Evolutionary conservation across 2,888 invertebrate genomes (phyloP).

Genomic region (Portevinia maculata): DNA sequence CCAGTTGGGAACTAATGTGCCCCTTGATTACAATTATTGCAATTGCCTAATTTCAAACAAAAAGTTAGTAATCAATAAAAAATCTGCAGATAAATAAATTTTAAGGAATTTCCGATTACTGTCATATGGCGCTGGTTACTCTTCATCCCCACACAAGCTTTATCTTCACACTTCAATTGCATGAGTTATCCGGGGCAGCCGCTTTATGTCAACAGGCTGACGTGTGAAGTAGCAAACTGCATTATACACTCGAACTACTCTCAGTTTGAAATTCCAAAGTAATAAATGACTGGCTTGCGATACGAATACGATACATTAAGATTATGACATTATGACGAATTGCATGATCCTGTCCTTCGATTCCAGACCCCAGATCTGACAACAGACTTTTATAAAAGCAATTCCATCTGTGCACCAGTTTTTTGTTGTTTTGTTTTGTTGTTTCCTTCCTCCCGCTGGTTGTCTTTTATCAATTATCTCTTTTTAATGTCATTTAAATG

Average conservation of each 20-base stretch:
- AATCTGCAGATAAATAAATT: conserved; percentile 3
- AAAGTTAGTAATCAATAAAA: neutral
- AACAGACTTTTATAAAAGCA: conserved; percentile 33
- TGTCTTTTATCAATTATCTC: conserved; percentile 66
- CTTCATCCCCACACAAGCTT: conserved; percentile 3
- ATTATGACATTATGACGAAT: conserved; percentile 73
- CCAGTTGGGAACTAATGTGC: no score
- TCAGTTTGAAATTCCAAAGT: conserved; percentile 54
- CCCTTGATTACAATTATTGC: no score
- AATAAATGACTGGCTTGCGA: conserved; percentile 64
- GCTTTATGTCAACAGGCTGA: conserved; percentile 69
- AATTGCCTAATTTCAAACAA: neutral
- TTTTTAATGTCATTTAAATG: conserved; percentile 67
- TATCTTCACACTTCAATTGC: conserved; percentile 30
- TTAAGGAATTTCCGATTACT: conserved; percentile 57
- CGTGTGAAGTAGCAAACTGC: conserved; percentile 73
- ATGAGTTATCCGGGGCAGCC: conserved; percentile 30
- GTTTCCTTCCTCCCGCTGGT: conserved; percentile 20
- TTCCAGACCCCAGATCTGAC: conserved; percentile 3
- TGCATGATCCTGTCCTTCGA: conserved; percentile 65
- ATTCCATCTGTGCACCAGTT: conserved; percentile 64
- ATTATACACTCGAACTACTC: conserved; percentile 73
- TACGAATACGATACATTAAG: conserved; percentile 70
- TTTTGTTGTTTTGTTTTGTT: conserved; percentile 2
- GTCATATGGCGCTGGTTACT: conserved; percentile 39